Base-by-base conservation (phyloP, 1,140 invertebrate genomes). In the Lethrus apterus region DNA sequence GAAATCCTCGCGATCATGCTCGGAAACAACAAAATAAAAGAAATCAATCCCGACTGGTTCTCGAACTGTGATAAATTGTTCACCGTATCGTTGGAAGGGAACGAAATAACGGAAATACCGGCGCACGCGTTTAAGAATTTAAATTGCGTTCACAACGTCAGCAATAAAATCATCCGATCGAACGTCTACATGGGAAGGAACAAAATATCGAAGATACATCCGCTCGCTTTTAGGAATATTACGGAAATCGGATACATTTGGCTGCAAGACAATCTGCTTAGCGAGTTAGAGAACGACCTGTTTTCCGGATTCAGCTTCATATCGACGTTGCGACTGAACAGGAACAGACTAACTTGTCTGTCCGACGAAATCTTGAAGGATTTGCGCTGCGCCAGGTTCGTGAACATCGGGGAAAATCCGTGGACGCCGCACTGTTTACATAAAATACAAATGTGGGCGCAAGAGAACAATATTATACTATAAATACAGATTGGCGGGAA, bases 321-420 rank as follows among this genome's bases (percentile, higher is more conserved):
- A 18, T 38, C 35, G 7, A 38, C 35, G 10, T 8, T 38, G 35
- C 35, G 35, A 2, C 35, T 38, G 35, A 38, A 38, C 8, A 38
- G 24, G 35, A 38, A 38, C 35, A 38, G 24, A 21, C 18, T 38
- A 11, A 38, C 35, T 4, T 38, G 35, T 9, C 35, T 38, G 2
- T 38, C 35, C 10, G 35, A 38, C 14, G 17, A 38, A 4, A 38
- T 38, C 4, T 21, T 38, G 10, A 38, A 21, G 10, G 35, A 38
- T 38, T 11, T 38, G 19, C 20, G 24, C 19, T 38, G 35, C 35
- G 35, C 35, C 10, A 38, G 24, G 35, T 38, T 38, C 18, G 35
- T 38, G 10, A 38, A 38, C 14, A 38, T 38, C 18, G 35, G 24
- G 10, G 35, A 38, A 21, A 38, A 38, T 38, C 35, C 35, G 19